A percentile compares a stretch with the other conserved stretches of the same genome.
Evolutionary conservation across 2,113 vertebrate genomes (phyloP).

Genomic region (Datnioides undecimradiatus): DNA sequence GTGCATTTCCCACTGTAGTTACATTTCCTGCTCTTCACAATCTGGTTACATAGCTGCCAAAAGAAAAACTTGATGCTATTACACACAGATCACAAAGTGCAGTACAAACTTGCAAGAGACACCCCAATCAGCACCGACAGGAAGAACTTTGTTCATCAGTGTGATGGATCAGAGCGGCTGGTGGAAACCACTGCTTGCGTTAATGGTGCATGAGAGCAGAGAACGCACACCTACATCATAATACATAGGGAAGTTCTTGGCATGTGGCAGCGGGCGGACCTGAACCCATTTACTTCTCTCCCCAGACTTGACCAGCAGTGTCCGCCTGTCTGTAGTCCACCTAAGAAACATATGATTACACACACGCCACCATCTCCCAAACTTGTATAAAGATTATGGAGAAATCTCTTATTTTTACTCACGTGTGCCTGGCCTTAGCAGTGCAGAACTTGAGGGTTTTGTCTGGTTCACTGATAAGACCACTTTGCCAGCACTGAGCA

Average conservation of each 20-base stretch:
- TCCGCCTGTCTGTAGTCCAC: constrained; percentile 92
- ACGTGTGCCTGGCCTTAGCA: constrained; percentile 93
- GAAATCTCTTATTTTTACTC: constrained; percentile 31
- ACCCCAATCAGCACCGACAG: background rate
- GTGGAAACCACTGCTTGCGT: background rate
- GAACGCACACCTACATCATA: constrained; percentile 88
- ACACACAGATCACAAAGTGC: background rate
- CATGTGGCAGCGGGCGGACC: constrained; percentile 91
- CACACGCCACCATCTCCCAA: background rate
- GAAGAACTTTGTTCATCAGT: background rate
- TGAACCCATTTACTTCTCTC: constrained; percentile 94
- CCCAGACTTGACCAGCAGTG: constrained; percentile 92
- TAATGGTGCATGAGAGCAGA: background rate
- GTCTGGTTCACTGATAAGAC: constrained; percentile 91
- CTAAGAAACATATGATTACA: constrained; percentile 69
- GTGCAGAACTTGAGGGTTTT: constrained; percentile 92
- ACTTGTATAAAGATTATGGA: background rate
- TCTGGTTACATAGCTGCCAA: constrained; percentile 90
- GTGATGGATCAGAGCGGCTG: background rate
- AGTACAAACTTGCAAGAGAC: background rate
- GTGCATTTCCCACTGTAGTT: constrained; percentile 92
- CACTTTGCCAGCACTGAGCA: constrained; percentile 90
- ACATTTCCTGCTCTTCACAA: constrained; percentile 92
- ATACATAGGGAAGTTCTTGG: constrained; percentile 89
- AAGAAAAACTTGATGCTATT: constrained; percentile 14